These are phyloP conservation scores for Monoplex corrugatus DNA, from an alignment of 2,888 invertebrate genomes.

Conservation along the genomic window DNA sequence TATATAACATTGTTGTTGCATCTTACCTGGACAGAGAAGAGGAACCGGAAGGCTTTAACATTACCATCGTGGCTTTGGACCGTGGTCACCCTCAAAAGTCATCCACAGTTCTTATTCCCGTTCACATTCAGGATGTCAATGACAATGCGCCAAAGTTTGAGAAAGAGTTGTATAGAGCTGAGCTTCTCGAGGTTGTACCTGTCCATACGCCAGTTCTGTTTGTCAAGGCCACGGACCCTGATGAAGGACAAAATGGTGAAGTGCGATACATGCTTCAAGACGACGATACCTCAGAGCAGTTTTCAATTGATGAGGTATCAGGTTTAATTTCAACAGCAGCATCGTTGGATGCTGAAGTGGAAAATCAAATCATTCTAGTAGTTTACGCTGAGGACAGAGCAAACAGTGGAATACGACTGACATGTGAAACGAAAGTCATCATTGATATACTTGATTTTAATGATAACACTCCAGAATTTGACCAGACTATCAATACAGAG, in stretches of 20 bases:
- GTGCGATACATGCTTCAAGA: slow-evolving; percentile 92
- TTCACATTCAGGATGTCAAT: slow-evolving; percentile 90
- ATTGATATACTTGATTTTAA: slow-evolving; percentile 94
- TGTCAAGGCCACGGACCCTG: slow-evolving; percentile 88
- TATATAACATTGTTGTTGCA: slow-evolving; percentile 88
- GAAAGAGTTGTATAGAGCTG: slow-evolving; percentile 90
- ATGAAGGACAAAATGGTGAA: slow-evolving; percentile 91
- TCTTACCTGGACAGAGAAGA: slow-evolving; percentile 90
- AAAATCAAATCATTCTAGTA: slow-evolving; percentile 84
- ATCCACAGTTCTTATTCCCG: slow-evolving; percentile 85
- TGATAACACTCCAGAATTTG: slow-evolving; percentile 96
- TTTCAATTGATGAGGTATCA: slow-evolving; percentile 92
- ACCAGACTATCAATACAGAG: slow-evolving; percentile 78
- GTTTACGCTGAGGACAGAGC: slow-evolving; percentile 83
- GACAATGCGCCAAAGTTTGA: slow-evolving; percentile 90
- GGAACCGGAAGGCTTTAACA: slow-evolving; percentile 91
- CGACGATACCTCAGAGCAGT: slow-evolving; percentile 94
- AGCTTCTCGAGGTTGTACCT: slow-evolving; percentile 93
- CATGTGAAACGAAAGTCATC: slow-evolving; percentile 90
- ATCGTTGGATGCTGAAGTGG: slow-evolving; percentile 91
- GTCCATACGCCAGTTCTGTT: slow-evolving; percentile 89
- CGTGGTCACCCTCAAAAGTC: slow-evolving; percentile 84
- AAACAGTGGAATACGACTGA: slow-evolving; percentile 90
- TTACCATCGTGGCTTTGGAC: slow-evolving; percentile 93
- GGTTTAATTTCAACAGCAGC: slow-evolving; percentile 95